Percentiles rank a stretch among this genome's conserved stretches.
phyloP scores from a whole-genome alignment of 2,888 invertebrate species.

The Lordiphosa fenestrarum region DNA sequence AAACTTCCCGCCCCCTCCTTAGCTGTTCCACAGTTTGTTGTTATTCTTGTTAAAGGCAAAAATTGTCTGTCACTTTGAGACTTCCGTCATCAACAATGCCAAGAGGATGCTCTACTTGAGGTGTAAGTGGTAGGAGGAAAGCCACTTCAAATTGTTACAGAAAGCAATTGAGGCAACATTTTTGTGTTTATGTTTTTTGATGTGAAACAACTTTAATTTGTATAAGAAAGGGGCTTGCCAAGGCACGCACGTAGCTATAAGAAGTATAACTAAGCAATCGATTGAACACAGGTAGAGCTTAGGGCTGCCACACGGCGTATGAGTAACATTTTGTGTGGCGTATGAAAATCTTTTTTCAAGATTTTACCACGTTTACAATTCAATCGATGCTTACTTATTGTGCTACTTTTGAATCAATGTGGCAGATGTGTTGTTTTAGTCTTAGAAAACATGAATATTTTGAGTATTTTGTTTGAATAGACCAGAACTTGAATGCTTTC shows the following conservation, averaged over 20 bases:
- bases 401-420: no score
- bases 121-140: slow-evolving; percentile 1
- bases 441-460: no score
- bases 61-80: slow-evolving; percentile 70
- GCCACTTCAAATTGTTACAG: slow-evolving; percentile 12
- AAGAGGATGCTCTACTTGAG: slow-evolving; percentile 25
- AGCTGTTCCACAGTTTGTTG: slow-evolving; percentile 20
- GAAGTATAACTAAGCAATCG: slow-evolving; percentile 35
- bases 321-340: slow-evolving; percentile 12
- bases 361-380: no score
- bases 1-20: background rate
- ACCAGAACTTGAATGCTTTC: no score
- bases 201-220: slow-evolving; percentile 4
- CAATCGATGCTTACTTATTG: no score
- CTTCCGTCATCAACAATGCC: slow-evolving; percentile 55
- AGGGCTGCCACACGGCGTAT: background rate
- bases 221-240: no score
- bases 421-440: no score
- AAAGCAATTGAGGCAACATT: slow-evolving; percentile 8
- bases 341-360: no score
- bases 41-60: slow-evolving; percentile 58
- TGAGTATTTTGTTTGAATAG: no score
- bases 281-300: slow-evolving; percentile 7
- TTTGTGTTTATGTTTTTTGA: background rate
- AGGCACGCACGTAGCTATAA: no score